These are phyloP conservation scores for Dascyllus trimaculatus DNA, from an alignment of 2,113 vertebrate species.

Conservation along the genomic window DNA sequence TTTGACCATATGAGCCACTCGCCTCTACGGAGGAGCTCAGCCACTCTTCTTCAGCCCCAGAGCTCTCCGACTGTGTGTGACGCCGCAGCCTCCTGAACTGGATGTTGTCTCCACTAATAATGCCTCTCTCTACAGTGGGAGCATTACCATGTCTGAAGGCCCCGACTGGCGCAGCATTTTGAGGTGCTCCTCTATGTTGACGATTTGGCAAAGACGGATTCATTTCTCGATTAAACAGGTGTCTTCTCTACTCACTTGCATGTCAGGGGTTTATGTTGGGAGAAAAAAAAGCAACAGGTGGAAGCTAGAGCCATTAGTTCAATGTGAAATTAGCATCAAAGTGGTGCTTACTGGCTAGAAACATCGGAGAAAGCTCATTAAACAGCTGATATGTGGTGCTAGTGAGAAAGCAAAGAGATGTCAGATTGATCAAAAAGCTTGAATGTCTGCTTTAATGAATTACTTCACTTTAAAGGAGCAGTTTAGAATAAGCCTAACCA, in stretches of 20 bases:
- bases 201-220: slow-evolving; percentile 57
- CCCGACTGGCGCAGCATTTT: slow-evolving; percentile 9
- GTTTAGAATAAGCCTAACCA: not conserved
- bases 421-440: slow-evolving; percentile 33
- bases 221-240: slow-evolving; percentile 54
- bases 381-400: not conserved
- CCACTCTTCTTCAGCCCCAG: slow-evolving; percentile 66
- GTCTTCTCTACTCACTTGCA: slow-evolving; percentile 64
- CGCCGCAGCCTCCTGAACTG: slow-evolving; percentile 64
- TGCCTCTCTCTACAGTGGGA: slow-evolving; percentile 54
- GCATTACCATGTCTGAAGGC: slow-evolving; percentile 33
- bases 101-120: slow-evolving; percentile 68
- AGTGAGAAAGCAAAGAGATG: slow-evolving; percentile 17
- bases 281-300: slow-evolving; percentile 60
- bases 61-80: slow-evolving; percentile 66
- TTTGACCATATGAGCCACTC: slow-evolving; percentile 33
- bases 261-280: slow-evolving; percentile 38
- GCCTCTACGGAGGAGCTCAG: slow-evolving; percentile 49
- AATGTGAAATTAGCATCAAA: slow-evolving; percentile 24
- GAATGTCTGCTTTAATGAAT: not conserved
- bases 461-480: not conserved
- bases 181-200: slow-evolving; percentile 37
- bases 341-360: slow-evolving; percentile 21
- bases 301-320: slow-evolving; percentile 56
- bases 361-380: slow-evolving; percentile 7